A percentile compares a stretch with the other conserved stretches of the same genome.
These are phyloP conservation scores for Papilio gigon DNA, from an alignment of 2,888 invertebrate genomes.

Conservation along the genomic window DNA sequence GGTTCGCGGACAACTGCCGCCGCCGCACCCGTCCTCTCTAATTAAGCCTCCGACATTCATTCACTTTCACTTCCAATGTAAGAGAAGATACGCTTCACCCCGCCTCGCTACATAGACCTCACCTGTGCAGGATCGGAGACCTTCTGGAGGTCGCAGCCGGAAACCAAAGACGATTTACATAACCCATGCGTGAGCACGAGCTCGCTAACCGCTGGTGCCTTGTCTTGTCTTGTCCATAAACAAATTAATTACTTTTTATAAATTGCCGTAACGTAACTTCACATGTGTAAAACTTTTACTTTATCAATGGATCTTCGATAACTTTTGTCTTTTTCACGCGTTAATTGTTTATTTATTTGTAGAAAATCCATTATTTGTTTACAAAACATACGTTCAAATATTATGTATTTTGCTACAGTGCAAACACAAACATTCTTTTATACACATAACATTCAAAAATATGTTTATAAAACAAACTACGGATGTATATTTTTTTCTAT, in stretches of 20 bases:
- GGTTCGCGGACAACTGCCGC: conserved; percentile 76
- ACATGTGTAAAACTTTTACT: conserved; percentile 22
- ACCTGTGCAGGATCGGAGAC: conserved; percentile 59
- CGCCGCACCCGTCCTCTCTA: conserved; percentile 78
- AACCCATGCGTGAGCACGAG: conserved; percentile 56
- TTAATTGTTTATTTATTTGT: neutral
- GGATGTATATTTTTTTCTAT: neutral
- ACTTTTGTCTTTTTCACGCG: conserved; percentile 1
- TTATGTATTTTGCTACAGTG: neutral
- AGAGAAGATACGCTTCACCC: conserved; percentile 72
- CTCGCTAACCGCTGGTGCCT: conserved; percentile 50
- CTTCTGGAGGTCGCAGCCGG: conserved; percentile 79
- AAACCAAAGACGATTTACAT: conserved; percentile 60
- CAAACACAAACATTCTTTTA: neutral
- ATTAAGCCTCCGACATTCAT: conserved; percentile 81
- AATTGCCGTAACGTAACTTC: conserved; percentile 26
- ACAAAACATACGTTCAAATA: neutral
- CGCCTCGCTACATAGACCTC: conserved; percentile 64
- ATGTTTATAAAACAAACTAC: neutral
- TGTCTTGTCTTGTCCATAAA: conserved; percentile 16
- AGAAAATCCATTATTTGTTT: neutral
- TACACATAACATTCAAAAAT: neutral
- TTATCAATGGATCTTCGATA: conserved; percentile 11
- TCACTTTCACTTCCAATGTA: conserved; percentile 82
- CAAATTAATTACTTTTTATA: conserved; percentile 28